Percentiles rank a stretch among this genome's conserved stretches.
These are phyloP conservation scores for Liasis olivaceus DNA, from an alignment of 2,797 vertebrate genomes.

Conservation along the genomic window DNA sequence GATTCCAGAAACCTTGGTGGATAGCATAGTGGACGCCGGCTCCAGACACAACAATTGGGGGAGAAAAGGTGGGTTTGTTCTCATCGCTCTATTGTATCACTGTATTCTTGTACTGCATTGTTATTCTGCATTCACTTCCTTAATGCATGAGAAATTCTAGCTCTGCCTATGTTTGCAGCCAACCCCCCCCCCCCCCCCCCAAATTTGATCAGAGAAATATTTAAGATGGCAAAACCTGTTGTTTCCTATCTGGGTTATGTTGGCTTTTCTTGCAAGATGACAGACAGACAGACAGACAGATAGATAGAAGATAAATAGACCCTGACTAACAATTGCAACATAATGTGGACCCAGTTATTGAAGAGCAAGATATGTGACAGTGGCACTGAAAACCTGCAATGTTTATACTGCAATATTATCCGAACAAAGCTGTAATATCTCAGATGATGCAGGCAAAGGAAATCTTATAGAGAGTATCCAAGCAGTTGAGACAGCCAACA, in stretches of 20 bases:
- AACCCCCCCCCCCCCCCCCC: not conserved
- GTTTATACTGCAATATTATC: conserved; percentile 21
- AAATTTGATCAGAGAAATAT: conserved; percentile 20
- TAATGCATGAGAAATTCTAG: conserved; percentile 40
- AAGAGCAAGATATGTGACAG: conserved; percentile 10
- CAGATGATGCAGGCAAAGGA: conserved; percentile 21
- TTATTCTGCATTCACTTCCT: conserved; percentile 25
- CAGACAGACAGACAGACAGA: not conserved
- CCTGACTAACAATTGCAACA: not conserved
- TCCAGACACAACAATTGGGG: conserved; percentile 23
- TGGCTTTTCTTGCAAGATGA: conserved; percentile 17
- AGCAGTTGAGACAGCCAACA: not conserved
- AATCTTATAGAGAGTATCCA: conserved; percentile 18
- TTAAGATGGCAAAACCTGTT: conserved; percentile 5
- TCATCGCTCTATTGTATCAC: conserved; percentile 17
- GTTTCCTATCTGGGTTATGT: conserved; percentile 14
- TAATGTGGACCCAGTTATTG: conserved; percentile 17
- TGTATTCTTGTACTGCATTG: conserved; percentile 11
- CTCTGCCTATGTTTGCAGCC: not conserved
- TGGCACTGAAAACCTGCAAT: not conserved
- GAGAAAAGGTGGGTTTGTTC: conserved; percentile 32
- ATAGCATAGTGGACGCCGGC: conserved; percentile 15
- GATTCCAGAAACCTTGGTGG: conserved; percentile 39
- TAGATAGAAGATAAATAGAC: not conserved
- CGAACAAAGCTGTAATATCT: conserved; percentile 19